Evolutionary conservation across 2,113 vertebrate species (phyloP), one percentile per base, ranked within the genome.

Genomic region (Scomber japonicus): DNA sequence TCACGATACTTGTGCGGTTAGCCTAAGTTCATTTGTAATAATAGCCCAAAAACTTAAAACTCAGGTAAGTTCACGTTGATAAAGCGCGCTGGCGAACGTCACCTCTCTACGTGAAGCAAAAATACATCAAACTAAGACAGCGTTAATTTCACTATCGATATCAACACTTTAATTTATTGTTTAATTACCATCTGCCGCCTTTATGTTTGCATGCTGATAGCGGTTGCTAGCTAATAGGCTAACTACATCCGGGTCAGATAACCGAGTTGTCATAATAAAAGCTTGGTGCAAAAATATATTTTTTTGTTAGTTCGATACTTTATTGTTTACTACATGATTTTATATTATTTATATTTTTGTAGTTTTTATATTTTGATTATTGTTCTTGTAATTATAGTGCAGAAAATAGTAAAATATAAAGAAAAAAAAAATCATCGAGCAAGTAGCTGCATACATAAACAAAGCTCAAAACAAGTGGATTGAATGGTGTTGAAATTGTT

Each of bases 221-320:
- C 1, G 0, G 17, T 0, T 35, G 17, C 3, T 68, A 79, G 61
- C 78, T 49, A 21, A 19, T 10, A 6, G 2, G 70, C 81, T 78
- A 76, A 54, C 5, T 59, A 90, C 83, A 65, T 92, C 93, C 83
- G 84, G 90, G 86, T 91, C 55, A 86, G 8, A 3, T 12, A 3
- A 24, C 21, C 0, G 2, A 1, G 0, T 0, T 85, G 4, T 75
- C 92, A 93, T 71, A 92, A 69, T 90, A 93, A 93, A 88, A 85
- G 72, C 17, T 46, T 40, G 35, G 35, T 9, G 35, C 35, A 27
- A 7, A 40, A 1, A 40, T 40, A 40, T 21, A 21, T 21, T 21
- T 40, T 40, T 40, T 40, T 1, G 31, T 35, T 35, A 9, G 35
- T 40, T 40, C 6, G 9, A 40, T 7, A 40, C 35, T 40, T 40